Evolutionary conservation across 1,140 invertebrate species (phyloP), one percentile per base, ranked within the genome.

Genomic region (Neodiprion pinetum): DNA sequence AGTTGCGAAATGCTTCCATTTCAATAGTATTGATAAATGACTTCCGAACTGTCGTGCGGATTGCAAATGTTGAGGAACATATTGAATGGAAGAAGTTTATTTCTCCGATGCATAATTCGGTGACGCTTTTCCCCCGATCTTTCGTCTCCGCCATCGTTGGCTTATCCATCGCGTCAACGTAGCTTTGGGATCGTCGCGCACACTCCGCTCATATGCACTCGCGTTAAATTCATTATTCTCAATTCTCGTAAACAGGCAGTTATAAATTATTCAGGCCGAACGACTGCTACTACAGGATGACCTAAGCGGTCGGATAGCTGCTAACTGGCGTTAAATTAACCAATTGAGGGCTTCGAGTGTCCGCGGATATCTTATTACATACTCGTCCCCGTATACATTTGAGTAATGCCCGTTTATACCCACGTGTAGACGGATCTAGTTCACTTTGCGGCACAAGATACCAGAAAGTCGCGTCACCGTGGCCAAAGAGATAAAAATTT

Each of bases 221-320:
- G 67, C 67, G 67, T 69, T 69, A 85, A 86, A 87, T 88, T 88
- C 86, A 88, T 88, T 86, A 88, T 88, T 88, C 83, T 87, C 86
- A 88, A 88, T 88, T 88, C 87, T 88, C 85, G 87, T 88, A 88
- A 88, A 88, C 87, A 88, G 87, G 85, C 86, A 83, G 86, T 87
- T 88, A 87, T 88, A 88, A 88, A 88, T 88, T 88, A 88, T 88
- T 88, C 87, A 88, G 87, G 86, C 86, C 86, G 87, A 88, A 86
- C 81, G 81, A 80, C 80, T 82, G 78, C 82, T 81, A 23, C 67
- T 79, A 85, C 81, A 83, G 80, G 82, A 88, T 88, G 87, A 88
- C 84, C 87, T 88, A 88, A 87, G 85, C 86, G 86, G 75, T 87
- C 82, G 85, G 81, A 87, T 86, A 88, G 85, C 82, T 81, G 84